Base-by-base conservation (phyloP, 2,113 vertebrate genomes). In the Callospermophilus lateralis region DNA sequence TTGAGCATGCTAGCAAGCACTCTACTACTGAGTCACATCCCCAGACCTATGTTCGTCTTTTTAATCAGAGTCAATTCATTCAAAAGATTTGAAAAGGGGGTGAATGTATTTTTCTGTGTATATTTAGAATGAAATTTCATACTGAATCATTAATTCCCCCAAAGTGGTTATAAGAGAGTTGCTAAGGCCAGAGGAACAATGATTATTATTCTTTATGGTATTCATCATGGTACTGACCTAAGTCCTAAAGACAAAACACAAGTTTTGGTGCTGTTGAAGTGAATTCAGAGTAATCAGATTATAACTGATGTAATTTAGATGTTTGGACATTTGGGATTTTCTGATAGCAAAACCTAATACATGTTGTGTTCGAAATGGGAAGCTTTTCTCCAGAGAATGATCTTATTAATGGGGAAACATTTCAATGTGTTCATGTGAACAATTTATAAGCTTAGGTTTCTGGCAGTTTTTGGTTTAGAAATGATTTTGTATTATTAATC, bases 291-390 rank as follows among this genome's bases (percentile, higher is more conserved):
- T 81, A 96, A 81, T 97, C 77, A 95, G 86, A 96, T 97, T 95
- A 89, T 22, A 91, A 45, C 53, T 89, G 94, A 95, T 97, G 83
- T 39, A 93, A 96, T 95, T 96, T 85, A 96, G 94, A 93, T 93
- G 48, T 72, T 70, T 90, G 70, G 84, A 58, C 30, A 53, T 70
- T 42, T 65, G 55, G 79, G 34, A 94, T 87, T 87, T 96, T 93
- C 74, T 96, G 63, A 90, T 87, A 96, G 73, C 48, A 93, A 94
- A 97, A 93, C 79, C 32, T 88, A 91, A 85, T 81, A 61, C n/a
- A 32, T 22, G 12, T 63, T 80, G 39, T 12, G 94, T 8, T 58
- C 73, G 12, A 88, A 76, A 90, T 84, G 42, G 84, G 93, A 89
- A 96, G 42, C 39, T 19, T 90, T 51, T 93, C 45, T 88, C 15